Base-by-base conservation (phyloP, 2,888 invertebrate genomes). In the Aleiodes alternator region DNA sequence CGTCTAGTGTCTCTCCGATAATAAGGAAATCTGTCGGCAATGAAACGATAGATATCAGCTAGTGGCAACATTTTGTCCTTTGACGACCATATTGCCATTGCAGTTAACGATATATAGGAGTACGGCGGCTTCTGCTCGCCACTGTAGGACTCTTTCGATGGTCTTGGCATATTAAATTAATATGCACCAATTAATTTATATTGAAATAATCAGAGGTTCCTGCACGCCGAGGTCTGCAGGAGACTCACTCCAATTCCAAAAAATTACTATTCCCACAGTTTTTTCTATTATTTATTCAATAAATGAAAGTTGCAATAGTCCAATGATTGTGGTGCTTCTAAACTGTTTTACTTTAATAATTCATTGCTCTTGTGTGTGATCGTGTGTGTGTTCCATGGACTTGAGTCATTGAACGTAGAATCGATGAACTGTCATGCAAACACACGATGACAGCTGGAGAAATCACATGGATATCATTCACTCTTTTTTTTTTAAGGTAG, bases 61-160 rank as follows among this genome's bases (percentile, higher is more conserved):
- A 96, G 91, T n/a, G 96, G 95, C 78, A 94, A 89, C 94, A 98
- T 98, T 90, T 98, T 98, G 90, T 99, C 98, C 73, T 95, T 94
- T 9, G 97, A 97, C 87, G 96, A 96, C 95, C 98, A 98, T 86
- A 99, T 98, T 76, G 99, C 99, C 99, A 99, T 99, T 78, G 98
- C 98, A 53, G 98, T 99, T 82, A 99, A 92, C 68, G 98, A 98
- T 88, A 99, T 99, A 91, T 99, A 99, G 64, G 98, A 98, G 90
- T 98, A 99, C 53, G 99, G 98, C 78, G 99, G 99, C 91, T 99
- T 99, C 91, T 98, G 97, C 90, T 98, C 98, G 89, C 98, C 97
- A 72, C 53, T 76, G 92, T 98, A 98, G 73, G 97, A 96, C 90
- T 97, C 97, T 84, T 98, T 94, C 85, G 97, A 96, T 83, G 98